Evolutionary conservation across 2,113 vertebrate genomes (phyloP), one percentile per base, ranked within the genome.

Genomic region (Sphaerodactylus townsendi): DNA sequence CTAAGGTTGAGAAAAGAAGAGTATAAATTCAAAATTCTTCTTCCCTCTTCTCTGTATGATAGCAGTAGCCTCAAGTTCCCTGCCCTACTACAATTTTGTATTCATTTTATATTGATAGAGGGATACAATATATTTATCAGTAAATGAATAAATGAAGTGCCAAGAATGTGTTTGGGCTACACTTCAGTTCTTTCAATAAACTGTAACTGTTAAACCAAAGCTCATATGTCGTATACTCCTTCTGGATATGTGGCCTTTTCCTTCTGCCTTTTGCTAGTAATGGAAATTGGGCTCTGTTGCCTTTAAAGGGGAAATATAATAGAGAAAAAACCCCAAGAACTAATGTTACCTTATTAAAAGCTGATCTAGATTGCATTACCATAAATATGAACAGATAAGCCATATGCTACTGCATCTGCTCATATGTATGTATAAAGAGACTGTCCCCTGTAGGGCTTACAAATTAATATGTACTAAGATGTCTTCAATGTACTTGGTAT

Each of bases 351-450:
- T 95, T 96, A 96, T 97, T 96, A 96, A 96, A 96, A 96, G 92
- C 94, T 93, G 95, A 96, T 96, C 96, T 97, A 95, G 95, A 96
- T 93, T 94, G 94, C 94, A 96, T 97, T 96, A 96, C 93, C 95
- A 97, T 96, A 96, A 96, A 96, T 95, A 97, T 95, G 96, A 96
- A 90, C 95, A 96, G 92, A 91, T 92, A 94, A 92, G 91, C 96
- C 96, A 97, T 97, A 97, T 97, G 96, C 93, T 94, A 79, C 85
- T 88, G 83, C 96, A 96, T 96, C 96, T 97, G 96, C 83, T 95
- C 85, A 93, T 92, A 89, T 93, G 90, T 94, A 96, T 96, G 95
- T 96, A 95, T 96, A 96, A 96, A 90, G 95, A 95, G 92, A 81
- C 78, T 95, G 94, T 96, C 95, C 94, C 95, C 94, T 95, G 94